Evolutionary conservation across 2,797 vertebrate genomes (phyloP).

Genomic region (Eulemur coronatus): DNA sequence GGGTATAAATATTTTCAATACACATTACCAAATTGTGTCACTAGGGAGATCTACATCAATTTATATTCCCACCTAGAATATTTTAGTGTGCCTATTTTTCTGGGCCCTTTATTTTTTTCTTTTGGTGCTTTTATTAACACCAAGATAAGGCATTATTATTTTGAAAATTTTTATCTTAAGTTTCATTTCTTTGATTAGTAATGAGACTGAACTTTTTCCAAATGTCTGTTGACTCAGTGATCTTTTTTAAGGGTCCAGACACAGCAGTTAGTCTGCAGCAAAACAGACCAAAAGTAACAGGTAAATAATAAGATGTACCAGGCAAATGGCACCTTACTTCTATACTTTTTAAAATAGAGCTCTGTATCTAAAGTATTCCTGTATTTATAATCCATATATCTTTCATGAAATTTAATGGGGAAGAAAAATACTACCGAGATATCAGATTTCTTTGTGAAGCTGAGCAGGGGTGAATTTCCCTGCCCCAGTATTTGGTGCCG

Average conservation of each 20-base stretch:
- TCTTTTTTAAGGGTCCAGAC: neutral
- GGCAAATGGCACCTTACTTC: neutral
- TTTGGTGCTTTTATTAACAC: neutral
- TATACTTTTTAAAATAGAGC: neutral
- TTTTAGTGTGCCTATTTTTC: neutral
- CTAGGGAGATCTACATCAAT: neutral
- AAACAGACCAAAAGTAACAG: neutral
- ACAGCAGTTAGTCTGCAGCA: neutral
- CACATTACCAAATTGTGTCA: neutral
- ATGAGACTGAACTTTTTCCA: neutral
- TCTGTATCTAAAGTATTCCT: neutral
- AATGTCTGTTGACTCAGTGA: neutral
- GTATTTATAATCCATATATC: neutral
- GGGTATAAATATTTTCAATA: neutral
- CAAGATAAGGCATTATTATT: neutral
- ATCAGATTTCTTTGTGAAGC: neutral
- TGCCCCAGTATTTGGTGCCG: neutral
- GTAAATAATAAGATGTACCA: neutral
- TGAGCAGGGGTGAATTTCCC: neutral
- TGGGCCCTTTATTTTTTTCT: neutral
- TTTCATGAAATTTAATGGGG: neutral
- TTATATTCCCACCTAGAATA: neutral
- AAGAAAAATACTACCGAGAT: neutral
- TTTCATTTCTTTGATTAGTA: conserved; percentile 28
- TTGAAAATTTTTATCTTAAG: conserved; percentile 30